phyloP scores from a whole-genome alignment of 2,888 invertebrate species.

The Alloscopus bannaensis region DNA sequence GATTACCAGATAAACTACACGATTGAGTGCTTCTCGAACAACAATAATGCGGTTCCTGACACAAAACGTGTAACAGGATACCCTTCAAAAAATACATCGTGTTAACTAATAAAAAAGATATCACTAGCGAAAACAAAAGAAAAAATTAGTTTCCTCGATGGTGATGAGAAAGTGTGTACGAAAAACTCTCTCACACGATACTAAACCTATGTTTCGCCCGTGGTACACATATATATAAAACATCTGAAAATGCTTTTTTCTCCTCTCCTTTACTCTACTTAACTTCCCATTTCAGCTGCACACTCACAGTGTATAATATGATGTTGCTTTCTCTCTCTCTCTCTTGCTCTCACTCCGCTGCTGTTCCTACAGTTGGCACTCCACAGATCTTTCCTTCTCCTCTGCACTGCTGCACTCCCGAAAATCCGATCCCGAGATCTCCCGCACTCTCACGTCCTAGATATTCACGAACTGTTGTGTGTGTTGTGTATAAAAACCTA shows the following conservation, averaged over 20 bases:
- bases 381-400: conserved; percentile 18
- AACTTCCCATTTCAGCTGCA: too few relatives aligned
- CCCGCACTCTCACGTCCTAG: conserved; percentile 42
- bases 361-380: conserved; percentile 42
- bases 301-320: too few relatives aligned
- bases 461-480: neutral
- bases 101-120: conserved; percentile 19
- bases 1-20: conserved; percentile 53
- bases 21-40: neutral
- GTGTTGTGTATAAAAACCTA: too few relatives aligned
- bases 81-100: conserved; percentile 45
- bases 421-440: conserved; percentile 56
- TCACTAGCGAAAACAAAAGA: conserved; percentile 21
- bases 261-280: too few relatives aligned
- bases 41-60: neutral
- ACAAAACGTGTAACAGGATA: conserved; percentile 27
- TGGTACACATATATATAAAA: too few relatives aligned
- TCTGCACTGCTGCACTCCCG: conserved; percentile 45
- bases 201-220: too few relatives aligned
- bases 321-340: too few relatives aligned
- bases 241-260: too few relatives aligned
- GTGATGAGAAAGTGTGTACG: conserved; percentile 1
- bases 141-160: conserved; percentile 18
- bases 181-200: too few relatives aligned
- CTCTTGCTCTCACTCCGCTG: neutral